phyloP scores from a whole-genome alignment of 2,888 invertebrate genomes.

The Agrotis clavis region DNA sequence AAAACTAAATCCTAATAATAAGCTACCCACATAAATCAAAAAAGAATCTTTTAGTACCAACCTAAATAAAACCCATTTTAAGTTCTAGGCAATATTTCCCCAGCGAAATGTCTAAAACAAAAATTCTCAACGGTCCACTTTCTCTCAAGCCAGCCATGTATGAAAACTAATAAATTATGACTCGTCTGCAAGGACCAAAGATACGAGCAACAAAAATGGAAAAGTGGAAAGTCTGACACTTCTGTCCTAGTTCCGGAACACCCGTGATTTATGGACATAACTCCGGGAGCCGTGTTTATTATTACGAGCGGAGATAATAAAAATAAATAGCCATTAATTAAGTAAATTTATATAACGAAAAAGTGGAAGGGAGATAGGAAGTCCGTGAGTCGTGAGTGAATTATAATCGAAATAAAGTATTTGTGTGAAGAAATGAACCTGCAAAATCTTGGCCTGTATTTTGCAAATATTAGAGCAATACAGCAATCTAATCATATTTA shows the following conservation, averaged over 20 bases:
- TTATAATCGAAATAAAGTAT: neutral
- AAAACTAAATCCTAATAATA: neutral
- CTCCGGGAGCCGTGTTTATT: constrained; percentile 68
- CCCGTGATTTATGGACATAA: constrained; percentile 74
- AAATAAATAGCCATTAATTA: constrained; percentile 67
- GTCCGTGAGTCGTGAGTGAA: constrained; percentile 11
- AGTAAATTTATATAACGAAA: constrained; percentile 13
- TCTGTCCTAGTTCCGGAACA: constrained; percentile 61
- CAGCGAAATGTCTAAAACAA: constrained; percentile 27
- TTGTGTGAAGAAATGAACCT: constrained; percentile 4
- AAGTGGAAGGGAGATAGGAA: neutral
- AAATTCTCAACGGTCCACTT: constrained; percentile 26
- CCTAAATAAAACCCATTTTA: neutral
- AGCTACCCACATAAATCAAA: no score
- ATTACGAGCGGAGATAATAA: constrained; percentile 68
- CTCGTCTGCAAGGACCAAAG: constrained; percentile 45
- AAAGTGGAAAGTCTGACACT: constrained; percentile 64
- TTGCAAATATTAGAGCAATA: neutral
- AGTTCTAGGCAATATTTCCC: constrained; percentile 16
- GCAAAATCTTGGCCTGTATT: neutral
- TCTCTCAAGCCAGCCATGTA: constrained; percentile 19
- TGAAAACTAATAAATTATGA: constrained; percentile 49
- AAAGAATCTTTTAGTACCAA: neutral
- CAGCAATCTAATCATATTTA: neutral
- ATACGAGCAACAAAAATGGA: constrained; percentile 61